Evolutionary conservation across 2,797 vertebrate genomes (phyloP), one percentile per base, ranked within the genome.

Genomic region (Anguilla obscura): DNA sequence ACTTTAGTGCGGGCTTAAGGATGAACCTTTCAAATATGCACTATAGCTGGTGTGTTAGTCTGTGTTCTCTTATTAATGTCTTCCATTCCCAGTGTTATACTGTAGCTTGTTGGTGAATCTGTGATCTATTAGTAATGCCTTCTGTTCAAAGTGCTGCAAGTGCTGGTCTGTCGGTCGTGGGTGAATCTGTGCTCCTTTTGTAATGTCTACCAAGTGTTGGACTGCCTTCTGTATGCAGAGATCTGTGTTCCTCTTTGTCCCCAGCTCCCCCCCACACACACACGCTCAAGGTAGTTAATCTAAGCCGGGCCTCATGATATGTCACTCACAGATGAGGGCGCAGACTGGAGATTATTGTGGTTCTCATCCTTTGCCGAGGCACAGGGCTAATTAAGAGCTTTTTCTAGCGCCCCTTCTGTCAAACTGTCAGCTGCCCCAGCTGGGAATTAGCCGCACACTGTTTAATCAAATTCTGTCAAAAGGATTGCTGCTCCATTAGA

Each of bases 111-210:
- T 21, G 40, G 3, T 87, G 85, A 88, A 69, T 87, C 83, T 85
- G 33, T 12, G 88, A 48, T 87, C 36, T n/a, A 40, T 40, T 56
- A 21, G 40, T 88, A 54, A 87, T 60, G 63, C 84, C 74, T 74
- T 83, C 58, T 87, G 58, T 60, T 40, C 36, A 12, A 0, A 3
- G 60, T 3, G 8, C 71, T 48, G 21, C 27, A 0, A 3, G 60
- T 3, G 8, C 71, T 48, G 21, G 40, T 6, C 79, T 82, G 45
- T 50, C 21, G 45, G 1, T n/a, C 6, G 6, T 50, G 79, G 40
- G 9, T 85, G 69, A 89, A 58, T 87, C 83, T 86, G 33, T 12
- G 88, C 27, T 87, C 52, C 9, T 40, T 40, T 56, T 8, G 60
- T 87, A 63, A 87, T 60, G 36, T 66, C 84, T 74, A n/a, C 4